Conservation (phyloP, 2,888 invertebrate species). For the Vanessa cardui region DNA sequence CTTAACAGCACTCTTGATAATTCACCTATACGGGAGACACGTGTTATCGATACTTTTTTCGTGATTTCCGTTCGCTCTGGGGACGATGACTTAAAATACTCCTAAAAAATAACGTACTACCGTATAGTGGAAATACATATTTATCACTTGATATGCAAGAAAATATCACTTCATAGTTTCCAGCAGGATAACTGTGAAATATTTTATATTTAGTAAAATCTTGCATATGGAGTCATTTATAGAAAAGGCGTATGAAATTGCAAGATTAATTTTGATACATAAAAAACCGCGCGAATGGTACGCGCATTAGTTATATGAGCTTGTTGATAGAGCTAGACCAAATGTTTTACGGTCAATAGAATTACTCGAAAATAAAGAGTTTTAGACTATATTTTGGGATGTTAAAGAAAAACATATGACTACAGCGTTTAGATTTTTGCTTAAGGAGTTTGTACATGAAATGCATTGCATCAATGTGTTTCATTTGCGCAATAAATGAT, state of each 20-base stretch:
- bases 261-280: conserved; percentile 22
- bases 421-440: conserved; percentile 57
- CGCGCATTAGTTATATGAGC: conserved; percentile 24
- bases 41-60: background rate
- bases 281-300: conserved; percentile 4
- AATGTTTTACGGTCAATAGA: conserved; percentile 9
- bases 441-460: conserved; percentile 62
- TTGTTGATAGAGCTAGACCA: conserved; percentile 13
- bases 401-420: conserved; percentile 50
- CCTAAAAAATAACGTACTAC: background rate
- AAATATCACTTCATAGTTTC: background rate
- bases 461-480: conserved; percentile 60
- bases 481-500: conserved; percentile 61
- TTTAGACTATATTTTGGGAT: conserved; percentile 19
- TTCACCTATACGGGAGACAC: conserved; percentile 20
- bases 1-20: conserved; percentile 31
- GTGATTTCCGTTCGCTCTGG: no score
- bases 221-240: conserved; percentile 30
- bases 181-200: background rate
- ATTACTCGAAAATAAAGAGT: conserved; percentile 1
- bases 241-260: conserved; percentile 26
- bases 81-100: no score
- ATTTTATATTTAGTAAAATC: background rate
- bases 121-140: conserved; percentile 1
- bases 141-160: conserved; percentile 21